Evolutionary conservation across 2,888 invertebrate species (phyloP), one percentile per base, ranked within the genome.

Genomic region (Schrankia costaestrigalis): DNA sequence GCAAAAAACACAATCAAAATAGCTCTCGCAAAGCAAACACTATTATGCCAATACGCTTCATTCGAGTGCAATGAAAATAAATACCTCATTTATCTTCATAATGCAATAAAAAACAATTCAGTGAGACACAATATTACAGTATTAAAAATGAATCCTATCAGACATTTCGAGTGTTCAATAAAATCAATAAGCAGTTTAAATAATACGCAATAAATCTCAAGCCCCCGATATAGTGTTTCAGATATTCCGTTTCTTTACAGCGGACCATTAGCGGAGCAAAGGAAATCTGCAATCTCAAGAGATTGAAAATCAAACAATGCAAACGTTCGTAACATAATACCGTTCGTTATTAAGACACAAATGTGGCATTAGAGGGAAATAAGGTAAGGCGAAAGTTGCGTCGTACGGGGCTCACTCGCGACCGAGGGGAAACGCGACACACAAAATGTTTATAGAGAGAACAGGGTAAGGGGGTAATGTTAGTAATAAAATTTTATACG

Each of bases 401-500:
- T 47, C 47, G 53, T 48, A 41, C 25, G 12, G 11, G 9, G 29
- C 53, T 47, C 50, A 27, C 37, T 23, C 26, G 37, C 28, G 51
- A 29, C 21, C 50, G 57, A 63, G 68, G 69, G 70, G 64, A 59
- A 54, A 65, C 56, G 67, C 69, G 72, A 75, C 73, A 75, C 64
- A 71, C 69, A 76, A 77, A 79, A 80, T 83, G 78, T 83, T 82
- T 83, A 78, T 77, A 79, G 69, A 70, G 63, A 63, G 74, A 75
- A 68, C 71, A 70, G 69, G 62, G 73, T 71, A 78, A 78, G 78
- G 77, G 78, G 79, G 80, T 85, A 79, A 80, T 74, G 80, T 54
- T 60, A 56, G 71, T 83, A 81, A 86, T 85, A 87, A 86, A 84
- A 85, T 86, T 85, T 86, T 81, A 85, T 82, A 78, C 76, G 75